Evolutionary conservation across 2,113 vertebrate species (phyloP).

Genomic region (Carettochelys insculpta): DNA sequence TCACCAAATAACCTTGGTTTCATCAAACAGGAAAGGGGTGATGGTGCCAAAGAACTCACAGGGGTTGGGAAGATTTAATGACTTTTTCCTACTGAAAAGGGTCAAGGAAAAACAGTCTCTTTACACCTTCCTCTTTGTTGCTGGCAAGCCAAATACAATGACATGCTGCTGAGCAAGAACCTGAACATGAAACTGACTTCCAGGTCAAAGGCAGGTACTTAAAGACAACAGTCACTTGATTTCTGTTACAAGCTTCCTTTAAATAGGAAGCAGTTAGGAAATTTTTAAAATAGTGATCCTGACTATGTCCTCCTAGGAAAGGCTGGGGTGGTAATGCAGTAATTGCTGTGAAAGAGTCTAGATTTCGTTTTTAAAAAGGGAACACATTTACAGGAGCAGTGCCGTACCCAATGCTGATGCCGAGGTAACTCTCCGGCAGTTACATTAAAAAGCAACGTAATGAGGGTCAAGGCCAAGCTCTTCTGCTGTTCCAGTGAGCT

Average conservation of each 20-base stretch:
- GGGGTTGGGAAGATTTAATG: background rate
- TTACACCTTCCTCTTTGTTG: background rate
- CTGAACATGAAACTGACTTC: background rate
- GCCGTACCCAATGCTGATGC: background rate
- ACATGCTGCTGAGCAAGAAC: background rate
- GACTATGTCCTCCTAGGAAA: background rate
- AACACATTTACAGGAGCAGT: background rate
- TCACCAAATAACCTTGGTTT: background rate
- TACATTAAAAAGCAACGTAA: background rate
- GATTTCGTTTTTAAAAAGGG: constrained; percentile 5
- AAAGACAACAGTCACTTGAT: background rate
- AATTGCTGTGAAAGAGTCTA: background rate
- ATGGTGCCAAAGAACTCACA: background rate
- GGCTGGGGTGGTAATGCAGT: background rate
- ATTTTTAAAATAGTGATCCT: background rate
- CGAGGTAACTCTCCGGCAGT: background rate
- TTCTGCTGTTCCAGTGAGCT: background rate
- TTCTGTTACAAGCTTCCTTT: background rate
- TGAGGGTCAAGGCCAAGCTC: too few species aligned
- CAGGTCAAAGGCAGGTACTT: background rate
- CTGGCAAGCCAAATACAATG: background rate
- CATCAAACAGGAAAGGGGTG: background rate
- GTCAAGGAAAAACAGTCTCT: background rate
- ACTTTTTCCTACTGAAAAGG: background rate
- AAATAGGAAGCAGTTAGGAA: background rate